These are phyloP conservation scores for Mobula birostris DNA, from an alignment of 2,113 vertebrate species.

Conservation along the genomic window DNA sequence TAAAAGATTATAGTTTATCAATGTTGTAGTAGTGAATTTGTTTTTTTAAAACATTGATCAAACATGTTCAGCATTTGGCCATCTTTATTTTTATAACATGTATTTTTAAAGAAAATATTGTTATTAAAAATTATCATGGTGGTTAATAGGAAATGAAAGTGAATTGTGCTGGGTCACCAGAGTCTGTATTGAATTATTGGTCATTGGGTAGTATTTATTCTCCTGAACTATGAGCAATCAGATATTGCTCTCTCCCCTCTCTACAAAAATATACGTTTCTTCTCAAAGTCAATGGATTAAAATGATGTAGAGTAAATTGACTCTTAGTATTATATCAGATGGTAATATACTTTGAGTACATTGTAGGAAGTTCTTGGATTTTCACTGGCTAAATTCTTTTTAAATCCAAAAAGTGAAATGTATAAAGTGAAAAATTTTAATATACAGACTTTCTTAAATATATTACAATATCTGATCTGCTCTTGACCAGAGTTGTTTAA, in stretches of 20 bases:
- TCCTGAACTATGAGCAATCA: background rate
- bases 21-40: conserved; percentile 24
- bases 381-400: conserved; percentile 55
- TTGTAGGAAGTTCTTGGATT: background rate
- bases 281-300: background rate
- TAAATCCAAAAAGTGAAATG: conserved; percentile 47
- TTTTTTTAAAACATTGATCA: conserved; percentile 22
- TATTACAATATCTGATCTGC: conserved; percentile 46
- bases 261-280: background rate
- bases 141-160: conserved; percentile 36
- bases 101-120: background rate
- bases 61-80: conserved; percentile 31
- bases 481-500: conserved; percentile 41
- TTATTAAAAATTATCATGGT: background rate
- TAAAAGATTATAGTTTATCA: conserved; percentile 32
- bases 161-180: conserved; percentile 7
- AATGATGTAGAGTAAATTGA: background rate
- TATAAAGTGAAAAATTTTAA: conserved; percentile 46
- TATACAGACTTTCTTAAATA: conserved; percentile 48
- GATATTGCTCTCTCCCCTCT: background rate
- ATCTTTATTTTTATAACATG: conserved; percentile 14
- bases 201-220: conserved; percentile 4
- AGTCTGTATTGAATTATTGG: conserved; percentile 16
- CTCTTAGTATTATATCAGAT: background rate
- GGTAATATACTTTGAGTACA: background rate